These are phyloP conservation scores for Lochmaea crataegi DNA, from an alignment of 2,888 invertebrate genomes.

Conservation along the genomic window DNA sequence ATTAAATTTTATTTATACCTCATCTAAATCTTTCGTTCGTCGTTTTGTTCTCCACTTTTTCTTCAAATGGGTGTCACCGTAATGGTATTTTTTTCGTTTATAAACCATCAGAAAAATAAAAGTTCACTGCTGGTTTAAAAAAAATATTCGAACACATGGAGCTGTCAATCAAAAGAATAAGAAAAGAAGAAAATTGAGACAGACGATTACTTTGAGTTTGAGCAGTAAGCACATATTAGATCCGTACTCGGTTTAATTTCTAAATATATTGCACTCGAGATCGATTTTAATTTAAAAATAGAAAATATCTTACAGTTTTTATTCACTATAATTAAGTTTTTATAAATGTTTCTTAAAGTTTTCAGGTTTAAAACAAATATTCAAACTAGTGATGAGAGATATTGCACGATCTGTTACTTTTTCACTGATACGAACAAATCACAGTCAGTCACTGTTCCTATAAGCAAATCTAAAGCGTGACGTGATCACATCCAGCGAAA, in stretches of 20 bases:
- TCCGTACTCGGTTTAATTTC: neutral
- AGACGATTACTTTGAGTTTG: neutral
- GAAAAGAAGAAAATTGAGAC: neutral
- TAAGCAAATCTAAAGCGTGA: too few relatives aligned
- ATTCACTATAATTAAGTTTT: too few relatives aligned
- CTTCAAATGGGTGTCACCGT: conserved; percentile 82
- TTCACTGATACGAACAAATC: too few relatives aligned
- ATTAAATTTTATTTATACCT: conserved; percentile 66
- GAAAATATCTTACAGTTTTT: too few relatives aligned
- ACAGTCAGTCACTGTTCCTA: too few relatives aligned
- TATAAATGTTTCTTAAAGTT: too few relatives aligned
- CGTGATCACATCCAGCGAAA: too few relatives aligned
- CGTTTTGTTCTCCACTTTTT: conserved; percentile 82
- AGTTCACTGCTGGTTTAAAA: neutral
- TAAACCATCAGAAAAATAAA: conserved; percentile 51
- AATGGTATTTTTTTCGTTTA: conserved; percentile 80
- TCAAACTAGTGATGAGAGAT: too few relatives aligned
- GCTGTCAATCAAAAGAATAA: neutral
- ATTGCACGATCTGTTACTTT: too few relatives aligned
- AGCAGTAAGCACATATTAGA: neutral
- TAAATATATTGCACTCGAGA: neutral
- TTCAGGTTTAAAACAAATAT: too few relatives aligned
- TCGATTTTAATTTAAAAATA: too few relatives aligned
- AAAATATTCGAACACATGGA: conserved; percentile 6
- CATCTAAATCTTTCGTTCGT: conserved; percentile 83